Conservation (phyloP, 2,888 invertebrate genomes). For the Cheilosia vernalis region DNA sequence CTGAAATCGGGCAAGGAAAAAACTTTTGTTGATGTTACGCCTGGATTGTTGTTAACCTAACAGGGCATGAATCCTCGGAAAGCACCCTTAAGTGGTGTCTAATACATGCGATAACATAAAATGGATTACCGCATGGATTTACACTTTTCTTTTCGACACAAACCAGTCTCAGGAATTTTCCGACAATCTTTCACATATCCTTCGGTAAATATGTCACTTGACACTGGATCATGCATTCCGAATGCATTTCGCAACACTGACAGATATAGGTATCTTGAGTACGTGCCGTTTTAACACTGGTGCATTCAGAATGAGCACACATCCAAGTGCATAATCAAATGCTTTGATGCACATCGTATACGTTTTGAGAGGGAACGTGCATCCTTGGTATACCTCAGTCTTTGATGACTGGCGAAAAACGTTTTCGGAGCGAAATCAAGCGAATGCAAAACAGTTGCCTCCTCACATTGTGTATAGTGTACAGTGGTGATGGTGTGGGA, state of each 20-base stretch:
- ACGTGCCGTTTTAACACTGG: slow-evolving; percentile 16
- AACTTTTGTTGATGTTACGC: neutral
- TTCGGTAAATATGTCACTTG: slow-evolving; percentile 7
- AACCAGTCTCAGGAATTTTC: neutral
- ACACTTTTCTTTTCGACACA: neutral
- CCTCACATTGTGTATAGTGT: neutral
- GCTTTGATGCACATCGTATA: slow-evolving; percentile 28
- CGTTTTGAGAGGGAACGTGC: slow-evolving; percentile 12
- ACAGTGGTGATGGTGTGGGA: neutral
- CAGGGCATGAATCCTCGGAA: no score
- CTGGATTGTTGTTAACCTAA: neutral
- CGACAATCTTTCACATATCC: slow-evolving; percentile 5
- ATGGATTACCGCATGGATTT: neutral
- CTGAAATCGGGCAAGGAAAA: neutral
- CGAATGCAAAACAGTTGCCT: neutral
- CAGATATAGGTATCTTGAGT: neutral
- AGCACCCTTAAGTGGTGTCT: slow-evolving; percentile 6
- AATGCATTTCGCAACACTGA: slow-evolving; percentile 1
- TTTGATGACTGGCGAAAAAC: neutral
- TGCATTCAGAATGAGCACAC: slow-evolving; percentile 23
- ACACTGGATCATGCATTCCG: slow-evolving; percentile 16
- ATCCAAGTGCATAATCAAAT: slow-evolving; percentile 25
- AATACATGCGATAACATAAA: slow-evolving; percentile 9
- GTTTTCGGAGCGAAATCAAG: slow-evolving; percentile 1
- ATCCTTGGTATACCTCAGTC: slow-evolving; percentile 10